Evolutionary conservation across 1,140 invertebrate species (phyloP).

Genomic region (Pseudomyrmex pallidus): DNA sequence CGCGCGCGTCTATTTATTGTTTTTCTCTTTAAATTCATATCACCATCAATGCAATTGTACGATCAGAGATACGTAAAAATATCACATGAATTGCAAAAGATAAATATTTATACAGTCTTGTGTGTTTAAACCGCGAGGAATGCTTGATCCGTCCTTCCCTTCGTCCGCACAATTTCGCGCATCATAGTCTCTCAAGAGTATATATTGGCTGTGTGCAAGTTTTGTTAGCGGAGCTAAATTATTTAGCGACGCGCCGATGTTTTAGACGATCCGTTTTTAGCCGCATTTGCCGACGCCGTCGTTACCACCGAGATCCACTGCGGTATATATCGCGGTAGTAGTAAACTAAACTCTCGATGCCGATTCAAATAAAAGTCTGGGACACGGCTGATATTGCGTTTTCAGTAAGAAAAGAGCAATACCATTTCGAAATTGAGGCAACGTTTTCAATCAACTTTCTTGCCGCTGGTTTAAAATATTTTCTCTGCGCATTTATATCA

Average conservation of each 20-base stretch:
- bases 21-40: too few species aligned
- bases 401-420: not conserved
- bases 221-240: constrained; percentile 8
- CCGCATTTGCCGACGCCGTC: not conserved
- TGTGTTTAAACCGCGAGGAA: not conserved
- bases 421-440: constrained; percentile 8
- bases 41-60: too few species aligned
- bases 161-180: not conserved
- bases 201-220: not conserved
- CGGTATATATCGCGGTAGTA: not conserved
- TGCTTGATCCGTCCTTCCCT: not conserved
- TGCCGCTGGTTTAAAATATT: not conserved
- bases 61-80: too few species aligned
- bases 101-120: too few species aligned
- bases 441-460: not conserved
- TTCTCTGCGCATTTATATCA: not conserved
- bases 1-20: too few species aligned
- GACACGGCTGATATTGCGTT: not conserved
- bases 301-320: not conserved
- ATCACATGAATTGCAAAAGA: too few species aligned
- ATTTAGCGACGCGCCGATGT: not conserved
- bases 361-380: not conserved
- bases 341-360: not conserved
- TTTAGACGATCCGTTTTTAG: constrained; percentile 3
- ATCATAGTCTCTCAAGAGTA: not conserved